Conservation (phyloP, 2,888 invertebrate species). For the Sympetrum striolatum region DNA sequence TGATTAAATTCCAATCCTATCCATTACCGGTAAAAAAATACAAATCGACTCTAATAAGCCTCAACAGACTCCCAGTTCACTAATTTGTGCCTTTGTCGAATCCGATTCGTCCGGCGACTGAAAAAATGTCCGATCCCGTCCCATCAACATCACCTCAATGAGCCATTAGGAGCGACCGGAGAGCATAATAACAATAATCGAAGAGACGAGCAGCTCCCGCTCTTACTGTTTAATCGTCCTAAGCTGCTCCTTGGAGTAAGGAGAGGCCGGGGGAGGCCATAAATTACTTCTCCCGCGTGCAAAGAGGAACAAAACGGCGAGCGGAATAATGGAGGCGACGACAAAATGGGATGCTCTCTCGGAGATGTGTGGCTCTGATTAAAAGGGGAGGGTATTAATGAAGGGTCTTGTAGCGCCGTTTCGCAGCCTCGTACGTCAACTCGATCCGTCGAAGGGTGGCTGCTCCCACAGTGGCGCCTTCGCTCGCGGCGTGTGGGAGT, state of each 20-base stretch:
- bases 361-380: conserved; percentile 41
- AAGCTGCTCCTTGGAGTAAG: background rate
- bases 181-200: conserved; percentile 17
- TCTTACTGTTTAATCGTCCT: conserved; percentile 29
- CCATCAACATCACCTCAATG: background rate
- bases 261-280: background rate
- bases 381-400: conserved; percentile 30
- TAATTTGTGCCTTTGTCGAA: too few relatives aligned
- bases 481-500: background rate
- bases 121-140: too few relatives aligned
- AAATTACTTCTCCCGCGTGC: conserved; percentile 11
- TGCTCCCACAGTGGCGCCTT: background rate
- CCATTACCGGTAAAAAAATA: too few relatives aligned
- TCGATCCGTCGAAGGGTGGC: conserved; percentile 24
- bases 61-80: too few relatives aligned
- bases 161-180: background rate
- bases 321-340: conserved; percentile 40
- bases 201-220: background rate
- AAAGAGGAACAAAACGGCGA: conserved; percentile 38
- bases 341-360: conserved; percentile 40
- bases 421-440: conserved; percentile 41
- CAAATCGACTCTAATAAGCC: too few relatives aligned
- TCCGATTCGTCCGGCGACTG: too few relatives aligned
- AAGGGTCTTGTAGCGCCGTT: conserved; percentile 42
- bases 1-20: too few relatives aligned